A percentile compares a stretch with the other conserved stretches of the same genome.
Evolutionary conservation across 1,140 invertebrate species (phyloP).

Genomic region (Battus philenor): DNA sequence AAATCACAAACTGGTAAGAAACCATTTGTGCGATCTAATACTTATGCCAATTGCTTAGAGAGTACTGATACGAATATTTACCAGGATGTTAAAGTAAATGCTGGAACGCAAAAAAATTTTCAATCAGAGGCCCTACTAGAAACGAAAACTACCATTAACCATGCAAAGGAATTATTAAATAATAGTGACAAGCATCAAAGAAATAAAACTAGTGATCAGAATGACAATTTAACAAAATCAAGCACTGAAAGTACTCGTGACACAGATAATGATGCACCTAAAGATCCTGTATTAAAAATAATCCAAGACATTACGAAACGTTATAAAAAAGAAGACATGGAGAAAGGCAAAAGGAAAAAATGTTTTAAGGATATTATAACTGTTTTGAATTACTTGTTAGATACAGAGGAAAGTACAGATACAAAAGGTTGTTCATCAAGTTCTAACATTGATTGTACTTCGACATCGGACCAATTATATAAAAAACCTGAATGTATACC

Average conservation of each 20-base stretch:
- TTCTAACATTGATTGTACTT: slow-evolving; percentile 16
- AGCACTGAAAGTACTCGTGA: slow-evolving; percentile 8
- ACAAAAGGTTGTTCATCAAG: slow-evolving; percentile 24
- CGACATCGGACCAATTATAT: slow-evolving; percentile 8
- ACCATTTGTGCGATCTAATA: slow-evolving; percentile 41
- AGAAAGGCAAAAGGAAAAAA: slow-evolving; percentile 53
- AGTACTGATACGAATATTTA: slow-evolving; percentile 21
- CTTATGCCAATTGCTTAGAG: slow-evolving; percentile 35
- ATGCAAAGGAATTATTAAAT: not conserved
- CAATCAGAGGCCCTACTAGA: not conserved
- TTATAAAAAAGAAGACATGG: slow-evolving; percentile 52
- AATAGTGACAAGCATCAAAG: slow-evolving; percentile 5
- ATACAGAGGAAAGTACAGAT: slow-evolving; percentile 56
- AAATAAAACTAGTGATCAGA: slow-evolving; percentile 12
- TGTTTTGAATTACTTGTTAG: slow-evolving; percentile 56
- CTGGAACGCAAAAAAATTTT: slow-evolving; percentile 12
- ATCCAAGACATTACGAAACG: slow-evolving; percentile 59
- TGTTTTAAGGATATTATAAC: slow-evolving; percentile 60
- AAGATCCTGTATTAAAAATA: slow-evolving; percentile 47
- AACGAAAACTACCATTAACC: not conserved
- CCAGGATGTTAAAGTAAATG: slow-evolving; percentile 9
- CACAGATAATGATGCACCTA: slow-evolving; percentile 7
- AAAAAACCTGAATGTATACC: slow-evolving; percentile 9
- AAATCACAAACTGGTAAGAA: slow-evolving; percentile 27
- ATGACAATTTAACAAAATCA: slow-evolving; percentile 18